phyloP scores from a whole-genome alignment of 1,140 invertebrate genomes.

The Atta colombica region DNA sequence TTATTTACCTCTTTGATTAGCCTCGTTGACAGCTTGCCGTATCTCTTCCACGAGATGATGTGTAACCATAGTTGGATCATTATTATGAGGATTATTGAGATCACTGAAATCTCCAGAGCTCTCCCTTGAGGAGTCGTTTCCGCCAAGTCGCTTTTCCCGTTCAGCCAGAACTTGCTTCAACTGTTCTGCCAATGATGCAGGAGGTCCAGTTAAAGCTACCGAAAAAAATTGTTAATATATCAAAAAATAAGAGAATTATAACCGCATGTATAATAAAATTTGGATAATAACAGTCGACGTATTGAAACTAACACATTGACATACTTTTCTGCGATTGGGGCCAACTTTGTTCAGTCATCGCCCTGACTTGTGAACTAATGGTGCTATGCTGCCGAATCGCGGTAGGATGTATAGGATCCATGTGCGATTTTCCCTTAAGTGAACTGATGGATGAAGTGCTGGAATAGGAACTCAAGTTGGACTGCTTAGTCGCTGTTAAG shows the following conservation, averaged over 20 bases:
- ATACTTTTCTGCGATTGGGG: conserved; percentile 83
- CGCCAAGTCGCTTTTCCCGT: conserved; percentile 89
- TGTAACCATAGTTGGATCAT: conserved; percentile 87
- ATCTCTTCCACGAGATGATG: conserved; percentile 94
- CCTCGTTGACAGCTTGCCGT: conserved; percentile 93
- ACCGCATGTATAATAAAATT: background rate
- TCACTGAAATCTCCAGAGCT: conserved; percentile 89
- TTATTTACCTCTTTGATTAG: conserved; percentile 92
- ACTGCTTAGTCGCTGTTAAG: conserved; percentile 80
- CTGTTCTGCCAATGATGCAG: conserved; percentile 93
- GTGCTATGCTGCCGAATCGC: conserved; percentile 84
- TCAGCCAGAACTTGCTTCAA: conserved; percentile 93
- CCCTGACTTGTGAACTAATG: conserved; percentile 85
- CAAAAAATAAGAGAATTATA: background rate
- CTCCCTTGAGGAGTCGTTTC: conserved; percentile 87
- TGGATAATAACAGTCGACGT: background rate
- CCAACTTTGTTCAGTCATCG: conserved; percentile 86
- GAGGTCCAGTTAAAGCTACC: conserved; percentile 86
- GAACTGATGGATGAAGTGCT: conserved; percentile 84
- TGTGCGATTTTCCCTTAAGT: conserved; percentile 82
- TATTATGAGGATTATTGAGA: conserved; percentile 87
- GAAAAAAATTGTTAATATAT: background rate
- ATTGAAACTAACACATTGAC: background rate
- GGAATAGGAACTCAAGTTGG: conserved; percentile 85
- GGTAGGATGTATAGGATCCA: conserved; percentile 83